phyloP scores from a whole-genome alignment of 1,140 invertebrate genomes.

The Drosophila oshimai region DNA sequence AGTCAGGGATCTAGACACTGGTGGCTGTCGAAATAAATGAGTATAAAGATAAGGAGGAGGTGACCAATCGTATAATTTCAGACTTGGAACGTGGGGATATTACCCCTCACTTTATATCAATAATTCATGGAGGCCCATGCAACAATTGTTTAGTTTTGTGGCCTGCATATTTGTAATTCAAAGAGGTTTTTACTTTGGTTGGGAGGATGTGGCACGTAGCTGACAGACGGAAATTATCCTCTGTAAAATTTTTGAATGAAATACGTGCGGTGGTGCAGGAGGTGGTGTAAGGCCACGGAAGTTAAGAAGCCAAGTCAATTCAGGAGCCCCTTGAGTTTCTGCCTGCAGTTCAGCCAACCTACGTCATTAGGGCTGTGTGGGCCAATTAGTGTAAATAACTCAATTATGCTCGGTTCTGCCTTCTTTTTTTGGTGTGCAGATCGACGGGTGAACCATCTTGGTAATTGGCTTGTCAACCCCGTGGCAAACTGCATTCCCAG shows the following conservation, averaged over 20 bases:
- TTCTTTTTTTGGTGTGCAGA: conserved; percentile 15
- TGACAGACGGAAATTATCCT: conserved; percentile 47
- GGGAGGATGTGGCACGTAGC: conserved; percentile 34
- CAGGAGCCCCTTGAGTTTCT: conserved; percentile 32
- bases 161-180: conserved; percentile 6
- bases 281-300: background rate
- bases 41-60: background rate
- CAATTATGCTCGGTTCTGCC: conserved; percentile 56
- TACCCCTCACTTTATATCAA: background rate
- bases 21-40: conserved; percentile 7
- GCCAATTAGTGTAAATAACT: conserved; percentile 76
- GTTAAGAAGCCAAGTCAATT: conserved; percentile 10
- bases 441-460: conserved; percentile 47
- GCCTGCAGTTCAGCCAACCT: conserved; percentile 51
- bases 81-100: background rate
- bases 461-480: conserved; percentile 50
- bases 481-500: background rate
- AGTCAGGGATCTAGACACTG: background rate
- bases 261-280: conserved; percentile 7
- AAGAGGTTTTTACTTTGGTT: background rate
- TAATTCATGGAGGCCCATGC: background rate
- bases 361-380: conserved; percentile 20
- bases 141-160: conserved; percentile 23
- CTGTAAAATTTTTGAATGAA: conserved; percentile 37
- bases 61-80: background rate